Percentiles rank a stretch among this genome's conserved stretches.
phyloP scores from a whole-genome alignment of 2,888 invertebrate species.

The Brachyopa scutellaris region DNA sequence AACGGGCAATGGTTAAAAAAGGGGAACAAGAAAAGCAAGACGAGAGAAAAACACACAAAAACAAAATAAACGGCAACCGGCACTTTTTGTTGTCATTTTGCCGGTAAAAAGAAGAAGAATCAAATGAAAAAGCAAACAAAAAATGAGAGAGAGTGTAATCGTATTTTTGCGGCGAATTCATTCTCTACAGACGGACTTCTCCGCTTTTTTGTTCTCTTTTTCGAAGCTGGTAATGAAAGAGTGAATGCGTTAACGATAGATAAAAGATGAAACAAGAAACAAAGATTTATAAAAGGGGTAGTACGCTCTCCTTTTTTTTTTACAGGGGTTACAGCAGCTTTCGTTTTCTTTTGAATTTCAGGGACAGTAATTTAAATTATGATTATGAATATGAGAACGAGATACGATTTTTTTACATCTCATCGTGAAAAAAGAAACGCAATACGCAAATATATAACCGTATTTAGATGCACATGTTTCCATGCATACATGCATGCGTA shows the following conservation, averaged over 20 bases:
- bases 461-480: no score
- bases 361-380: no score
- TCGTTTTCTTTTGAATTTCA: conserved; percentile 50
- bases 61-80: conserved; percentile 66
- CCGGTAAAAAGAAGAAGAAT: conserved; percentile 27
- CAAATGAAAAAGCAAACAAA: conserved; percentile 1
- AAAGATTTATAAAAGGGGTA: neutral
- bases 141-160: neutral
- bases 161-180: conserved; percentile 52
- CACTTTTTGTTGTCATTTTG: conserved; percentile 72
- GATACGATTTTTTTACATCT: neutral
- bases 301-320: neutral
- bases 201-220: neutral
- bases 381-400: neutral
- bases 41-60: conserved; percentile 44
- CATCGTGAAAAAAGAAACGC: no score
- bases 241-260: no score
- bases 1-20: neutral
- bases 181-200: conserved; percentile 4
- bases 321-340: conserved; percentile 29
- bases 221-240: no score
- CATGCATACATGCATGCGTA: no score
- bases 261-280: neutral
- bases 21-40: conserved; percentile 39
- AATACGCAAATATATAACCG: no score